Base-by-base conservation (phyloP, 2,888 invertebrate species). In the Clepsis dumicolana region DNA sequence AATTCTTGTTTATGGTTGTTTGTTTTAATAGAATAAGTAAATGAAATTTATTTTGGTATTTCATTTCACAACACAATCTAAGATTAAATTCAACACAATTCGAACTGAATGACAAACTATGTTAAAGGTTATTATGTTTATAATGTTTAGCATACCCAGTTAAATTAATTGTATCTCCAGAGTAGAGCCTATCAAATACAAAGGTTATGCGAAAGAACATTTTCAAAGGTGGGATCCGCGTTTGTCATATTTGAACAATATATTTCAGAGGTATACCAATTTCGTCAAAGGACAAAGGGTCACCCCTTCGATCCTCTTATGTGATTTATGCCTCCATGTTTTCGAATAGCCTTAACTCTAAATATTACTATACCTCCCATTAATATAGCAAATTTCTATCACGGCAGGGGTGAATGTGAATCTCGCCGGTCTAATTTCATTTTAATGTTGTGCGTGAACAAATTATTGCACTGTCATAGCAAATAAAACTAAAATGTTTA, bases 391-490 rank as follows among this genome's bases (percentile, higher is more conserved):
- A 63, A 68, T 59, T 35, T 59, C 50, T 50, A 70, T 70, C 71
- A 73, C 78, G 79, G 76, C 70, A 72, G 77, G 80, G 84, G 83
- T 79, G 82, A 21, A 21, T 41, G 48, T 21, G 48, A 84, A 87
- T 88, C 86, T 84, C 86, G 77, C 84, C 81, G 77, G 77, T 85
- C 87, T 89, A 89, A 90, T 89, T 90, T 89, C 80, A 88, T 90
- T 91, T 89, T 89, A 90, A 89, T 91, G 86, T 90, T 85, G 88
- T 88, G 85, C 88, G 89, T 91, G 90, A 90, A 89, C 89, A 86
- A 88, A 92, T 92, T 92, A 92, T 85, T 89, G 91, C 91, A 83
- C 77, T 89, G 89, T 92, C 91, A 91, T 90, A 88, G 82, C 76
- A 81, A 86, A 85, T 86, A 84, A 87, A 88, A 90, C 87, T 86